Conservation (phyloP, 2,888 invertebrate genomes). For the Caenorhabditis virilis region DNA sequence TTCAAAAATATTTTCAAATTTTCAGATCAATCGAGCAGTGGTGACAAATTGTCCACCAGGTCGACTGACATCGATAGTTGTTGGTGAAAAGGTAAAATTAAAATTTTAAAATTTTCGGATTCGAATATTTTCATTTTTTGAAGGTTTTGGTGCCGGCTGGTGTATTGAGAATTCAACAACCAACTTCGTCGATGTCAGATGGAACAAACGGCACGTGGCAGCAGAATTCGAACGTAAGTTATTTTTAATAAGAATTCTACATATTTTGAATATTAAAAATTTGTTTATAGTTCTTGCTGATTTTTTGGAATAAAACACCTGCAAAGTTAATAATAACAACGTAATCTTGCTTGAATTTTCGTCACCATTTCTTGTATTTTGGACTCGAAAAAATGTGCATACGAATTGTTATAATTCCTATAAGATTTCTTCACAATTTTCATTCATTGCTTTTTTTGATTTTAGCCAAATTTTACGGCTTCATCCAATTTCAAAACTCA, state of each 20-base stretch:
- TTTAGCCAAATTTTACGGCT: too few relatives aligned
- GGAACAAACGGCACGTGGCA: conserved; percentile 2
- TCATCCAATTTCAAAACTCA: too few relatives aligned
- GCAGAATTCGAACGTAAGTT: not conserved
- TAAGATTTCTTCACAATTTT: too few relatives aligned
- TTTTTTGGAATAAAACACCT: too few relatives aligned
- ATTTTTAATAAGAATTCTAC: not conserved
- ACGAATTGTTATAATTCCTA: too few relatives aligned
- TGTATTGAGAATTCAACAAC: not conserved
- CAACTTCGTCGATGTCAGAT: not conserved
- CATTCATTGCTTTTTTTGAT: too few relatives aligned
- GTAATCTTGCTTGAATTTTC: too few relatives aligned
- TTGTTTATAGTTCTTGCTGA: too few relatives aligned
- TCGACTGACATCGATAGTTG: not conserved
- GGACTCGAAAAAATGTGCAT: not conserved
- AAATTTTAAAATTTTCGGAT: not conserved
- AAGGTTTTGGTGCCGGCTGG: conserved; percentile 2
- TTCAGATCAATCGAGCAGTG: not conserved
- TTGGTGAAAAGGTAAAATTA: conserved; percentile 2
- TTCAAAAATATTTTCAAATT: not conserved
- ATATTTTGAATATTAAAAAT: too few relatives aligned
- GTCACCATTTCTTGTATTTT: not conserved
- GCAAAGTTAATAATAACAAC: too few relatives aligned
- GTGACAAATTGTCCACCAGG: not conserved
- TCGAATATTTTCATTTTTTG: not conserved